These are phyloP conservation scores for Drosophila teissieri DNA, from an alignment of 1,140 invertebrate genomes.

Conservation along the genomic window DNA sequence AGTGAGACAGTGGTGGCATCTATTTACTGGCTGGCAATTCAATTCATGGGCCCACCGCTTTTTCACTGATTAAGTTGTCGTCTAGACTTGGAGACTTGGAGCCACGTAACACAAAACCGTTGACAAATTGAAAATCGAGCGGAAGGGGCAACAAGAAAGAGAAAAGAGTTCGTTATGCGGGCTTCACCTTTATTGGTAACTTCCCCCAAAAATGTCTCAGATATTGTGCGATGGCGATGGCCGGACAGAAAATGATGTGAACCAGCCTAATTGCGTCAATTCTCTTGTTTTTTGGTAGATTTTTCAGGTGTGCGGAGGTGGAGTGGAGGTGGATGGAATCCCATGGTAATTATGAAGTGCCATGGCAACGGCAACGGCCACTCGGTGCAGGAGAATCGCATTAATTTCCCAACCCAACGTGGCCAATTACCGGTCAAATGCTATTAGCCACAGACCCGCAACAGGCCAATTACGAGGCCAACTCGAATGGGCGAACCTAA, in stretches of 20 bases:
- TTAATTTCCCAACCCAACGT: constrained; percentile 46
- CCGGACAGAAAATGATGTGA: constrained; percentile 34
- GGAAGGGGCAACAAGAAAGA: constrained; percentile 12
- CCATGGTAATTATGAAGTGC: constrained; percentile 50
- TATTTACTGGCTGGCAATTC: constrained; percentile 14
- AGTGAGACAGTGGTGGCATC: not conserved
- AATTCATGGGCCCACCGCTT: constrained; percentile 3
- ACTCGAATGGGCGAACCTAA: constrained; percentile 42
- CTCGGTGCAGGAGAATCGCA: constrained; percentile 45
- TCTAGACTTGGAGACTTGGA: constrained; percentile 1
- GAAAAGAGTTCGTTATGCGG: constrained; percentile 16
- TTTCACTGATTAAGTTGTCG: constrained; percentile 9
- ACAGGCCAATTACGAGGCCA: constrained; percentile 54
- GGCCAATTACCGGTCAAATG: constrained; percentile 56
- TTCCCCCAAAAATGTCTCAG: constrained; percentile 26
- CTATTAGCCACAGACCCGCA: constrained; percentile 61
- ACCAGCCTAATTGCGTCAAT: constrained; percentile 45
- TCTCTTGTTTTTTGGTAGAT: constrained; percentile 6
- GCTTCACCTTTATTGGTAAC: constrained; percentile 20
- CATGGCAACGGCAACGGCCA: constrained; percentile 54
- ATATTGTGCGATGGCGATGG: not conserved
- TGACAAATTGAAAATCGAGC: constrained; percentile 17
- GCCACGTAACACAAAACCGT: constrained; percentile 3
- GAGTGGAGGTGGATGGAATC: constrained; percentile 20
- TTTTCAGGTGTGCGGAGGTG: constrained; percentile 1